Percentiles rank a stretch among this genome's conserved stretches.
Conservation (phyloP, 2,888 invertebrate species). For the Oeneis ivallda region DNA sequence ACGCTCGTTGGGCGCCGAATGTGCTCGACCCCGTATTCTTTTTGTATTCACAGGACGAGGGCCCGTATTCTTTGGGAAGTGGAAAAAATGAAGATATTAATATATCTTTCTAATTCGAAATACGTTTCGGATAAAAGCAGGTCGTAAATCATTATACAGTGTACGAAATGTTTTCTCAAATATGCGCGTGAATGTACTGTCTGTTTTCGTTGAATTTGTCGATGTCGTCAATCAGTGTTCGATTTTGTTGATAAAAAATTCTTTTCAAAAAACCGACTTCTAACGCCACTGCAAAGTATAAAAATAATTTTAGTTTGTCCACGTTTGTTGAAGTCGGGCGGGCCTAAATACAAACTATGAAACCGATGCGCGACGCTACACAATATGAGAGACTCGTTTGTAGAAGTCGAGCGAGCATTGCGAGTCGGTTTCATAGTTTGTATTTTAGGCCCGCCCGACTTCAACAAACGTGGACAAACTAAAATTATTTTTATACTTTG, state of each 20-base stretch:
- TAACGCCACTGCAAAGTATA: too few relatives aligned
- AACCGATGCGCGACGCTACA: too few relatives aligned
- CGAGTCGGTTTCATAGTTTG: too few relatives aligned
- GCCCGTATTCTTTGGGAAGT: conserved; percentile 77
- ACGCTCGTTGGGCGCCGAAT: conserved; percentile 80
- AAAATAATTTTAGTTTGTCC: too few relatives aligned
- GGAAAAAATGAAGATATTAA: conserved; percentile 82
- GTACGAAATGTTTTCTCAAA: conserved; percentile 68
- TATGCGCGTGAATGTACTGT: conserved; percentile 64
- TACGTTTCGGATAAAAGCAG: conserved; percentile 78
- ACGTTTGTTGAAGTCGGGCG: too few relatives aligned
- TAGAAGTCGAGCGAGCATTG: too few relatives aligned
- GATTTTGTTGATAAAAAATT: conserved; percentile 15
- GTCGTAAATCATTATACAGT: conserved; percentile 76
- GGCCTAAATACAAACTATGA: too few relatives aligned
- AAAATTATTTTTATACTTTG: too few relatives aligned
- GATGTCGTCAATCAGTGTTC: conserved; percentile 61
- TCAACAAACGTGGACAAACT: too few relatives aligned
- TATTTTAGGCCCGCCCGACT: too few relatives aligned
- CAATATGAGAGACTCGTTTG: too few relatives aligned
- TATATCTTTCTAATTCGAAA: conserved; percentile 82
- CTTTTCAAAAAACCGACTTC: too few relatives aligned
- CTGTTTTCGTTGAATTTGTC: conserved; percentile 67
- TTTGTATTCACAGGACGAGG: conserved; percentile 70
- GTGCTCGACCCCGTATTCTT: conserved; percentile 73